Evolutionary conservation across 1,140 invertebrate species (phyloP).

Genomic region (Apis cerana): DNA sequence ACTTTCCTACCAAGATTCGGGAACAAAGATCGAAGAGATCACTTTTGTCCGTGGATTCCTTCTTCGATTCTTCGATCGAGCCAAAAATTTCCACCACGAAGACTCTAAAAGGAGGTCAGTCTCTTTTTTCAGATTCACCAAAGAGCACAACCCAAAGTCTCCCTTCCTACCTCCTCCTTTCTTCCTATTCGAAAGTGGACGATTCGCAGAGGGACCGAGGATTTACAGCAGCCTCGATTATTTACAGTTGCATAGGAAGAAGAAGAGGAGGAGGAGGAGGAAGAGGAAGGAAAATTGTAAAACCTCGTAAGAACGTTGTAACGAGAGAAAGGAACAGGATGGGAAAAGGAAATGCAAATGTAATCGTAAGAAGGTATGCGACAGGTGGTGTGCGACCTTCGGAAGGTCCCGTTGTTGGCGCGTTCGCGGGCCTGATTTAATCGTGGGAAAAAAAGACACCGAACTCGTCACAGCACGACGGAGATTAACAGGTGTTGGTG

Average conservation of each 20-base stretch:
- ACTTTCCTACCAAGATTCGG: slow-evolving; percentile 29
- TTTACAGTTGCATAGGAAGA: neutral
- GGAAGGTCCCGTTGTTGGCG: slow-evolving; percentile 65
- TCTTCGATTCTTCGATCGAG: slow-evolving; percentile 37
- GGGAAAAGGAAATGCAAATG: slow-evolving; percentile 23
- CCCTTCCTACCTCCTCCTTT: neutral
- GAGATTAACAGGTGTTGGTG: slow-evolving; percentile 59
- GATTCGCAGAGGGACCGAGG: neutral
- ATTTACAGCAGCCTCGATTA: neutral
- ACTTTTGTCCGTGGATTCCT: slow-evolving; percentile 49
- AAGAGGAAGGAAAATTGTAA: no score
- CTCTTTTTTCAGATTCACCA: slow-evolving; percentile 24
- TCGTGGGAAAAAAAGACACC: slow-evolving; percentile 67
- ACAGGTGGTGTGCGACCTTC: slow-evolving; percentile 74
- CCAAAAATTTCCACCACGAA: slow-evolving; percentile 41
- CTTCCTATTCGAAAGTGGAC: neutral
- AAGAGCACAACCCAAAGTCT: neutral
- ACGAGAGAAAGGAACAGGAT: neutral
- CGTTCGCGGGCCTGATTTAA: slow-evolving; percentile 67
- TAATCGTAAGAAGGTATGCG: slow-evolving; percentile 23
- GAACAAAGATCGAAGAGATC: slow-evolving; percentile 49
- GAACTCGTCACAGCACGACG: slow-evolving; percentile 19
- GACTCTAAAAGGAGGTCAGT: slow-evolving; percentile 40
- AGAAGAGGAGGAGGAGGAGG: neutral
- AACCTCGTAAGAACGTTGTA: neutral